These are phyloP conservation scores for Serilophus lunatus DNA, from an alignment of 2,113 vertebrate genomes.

Conservation along the genomic window DNA sequence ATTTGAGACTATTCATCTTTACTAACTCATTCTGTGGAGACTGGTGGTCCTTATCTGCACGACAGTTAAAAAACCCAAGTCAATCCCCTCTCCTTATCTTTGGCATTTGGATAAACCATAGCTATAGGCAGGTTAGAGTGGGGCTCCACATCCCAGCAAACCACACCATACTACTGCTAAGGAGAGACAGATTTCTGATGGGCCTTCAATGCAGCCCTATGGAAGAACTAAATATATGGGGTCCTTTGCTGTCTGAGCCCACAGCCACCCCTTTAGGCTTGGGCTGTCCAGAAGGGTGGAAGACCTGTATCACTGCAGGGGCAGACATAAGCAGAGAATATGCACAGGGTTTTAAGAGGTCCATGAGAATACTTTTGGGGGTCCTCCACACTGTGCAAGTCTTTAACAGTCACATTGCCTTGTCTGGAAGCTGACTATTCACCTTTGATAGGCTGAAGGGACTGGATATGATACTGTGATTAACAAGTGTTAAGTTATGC, in stretches of 20 bases:
- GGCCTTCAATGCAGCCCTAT: not conserved
- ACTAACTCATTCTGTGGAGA: not conserved
- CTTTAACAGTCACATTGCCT: constrained; percentile 56
- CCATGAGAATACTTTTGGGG: not conserved
- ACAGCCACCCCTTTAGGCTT: not conserved
- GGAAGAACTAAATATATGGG: not conserved
- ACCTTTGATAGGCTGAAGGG: constrained; percentile 23
- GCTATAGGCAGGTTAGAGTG: constrained; percentile 18
- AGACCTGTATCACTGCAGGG: not conserved
- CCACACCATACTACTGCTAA: not conserved
- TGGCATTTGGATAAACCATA: constrained; percentile 56
- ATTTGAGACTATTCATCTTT: not conserved
- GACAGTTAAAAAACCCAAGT: not conserved
- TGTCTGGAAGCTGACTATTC: constrained; percentile 62
- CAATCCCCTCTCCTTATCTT: constrained; percentile 45
- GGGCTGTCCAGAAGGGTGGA: not conserved
- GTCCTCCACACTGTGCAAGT: not conserved
- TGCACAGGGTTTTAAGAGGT: not conserved
- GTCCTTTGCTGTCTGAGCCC: not conserved
- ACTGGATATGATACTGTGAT: not conserved
- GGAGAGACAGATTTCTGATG: not conserved
- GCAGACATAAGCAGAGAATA: not conserved
- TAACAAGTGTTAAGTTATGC: constrained; percentile 61
- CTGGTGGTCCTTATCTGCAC: not conserved
- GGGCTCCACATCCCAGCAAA: constrained; percentile 11